These are phyloP conservation scores for Tupaia tana DNA, from an alignment of 2,113 vertebrate species.

Conservation along the genomic window DNA sequence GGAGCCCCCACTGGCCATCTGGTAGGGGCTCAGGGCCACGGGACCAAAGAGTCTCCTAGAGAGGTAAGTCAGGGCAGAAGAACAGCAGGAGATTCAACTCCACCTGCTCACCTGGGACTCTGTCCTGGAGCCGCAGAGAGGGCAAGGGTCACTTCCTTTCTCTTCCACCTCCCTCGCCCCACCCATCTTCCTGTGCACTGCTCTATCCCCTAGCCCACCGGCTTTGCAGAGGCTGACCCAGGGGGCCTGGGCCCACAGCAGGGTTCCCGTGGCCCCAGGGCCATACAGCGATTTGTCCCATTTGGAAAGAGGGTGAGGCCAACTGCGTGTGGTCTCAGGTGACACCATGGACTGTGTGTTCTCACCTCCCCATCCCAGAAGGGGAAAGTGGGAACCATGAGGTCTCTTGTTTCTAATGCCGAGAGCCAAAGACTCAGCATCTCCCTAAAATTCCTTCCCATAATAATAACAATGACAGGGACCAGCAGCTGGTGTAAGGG, in stretches of 20 bases:
- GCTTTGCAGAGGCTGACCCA: background rate
- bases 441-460: background rate
- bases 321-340: background rate
- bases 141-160: background rate
- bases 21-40: background rate
- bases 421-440: background rate
- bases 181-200: background rate
- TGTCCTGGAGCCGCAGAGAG: background rate
- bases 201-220: too few species aligned
- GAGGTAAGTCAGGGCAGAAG: background rate
- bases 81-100: background rate
- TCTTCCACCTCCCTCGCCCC: background rate
- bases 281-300: background rate
- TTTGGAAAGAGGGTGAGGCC: background rate
- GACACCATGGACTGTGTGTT: conserved; percentile 51
- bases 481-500: too few species aligned
- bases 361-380: background rate
- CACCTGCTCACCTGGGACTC: background rate
- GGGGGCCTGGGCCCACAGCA: background rate
- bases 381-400: background rate
- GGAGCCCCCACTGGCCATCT: background rate
- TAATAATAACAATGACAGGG: background rate
- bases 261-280: background rate
- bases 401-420: background rate
- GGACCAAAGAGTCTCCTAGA: background rate